Evolutionary conservation across 2,888 invertebrate species (phyloP).

Genomic region (Temnothorax ravouxi): DNA sequence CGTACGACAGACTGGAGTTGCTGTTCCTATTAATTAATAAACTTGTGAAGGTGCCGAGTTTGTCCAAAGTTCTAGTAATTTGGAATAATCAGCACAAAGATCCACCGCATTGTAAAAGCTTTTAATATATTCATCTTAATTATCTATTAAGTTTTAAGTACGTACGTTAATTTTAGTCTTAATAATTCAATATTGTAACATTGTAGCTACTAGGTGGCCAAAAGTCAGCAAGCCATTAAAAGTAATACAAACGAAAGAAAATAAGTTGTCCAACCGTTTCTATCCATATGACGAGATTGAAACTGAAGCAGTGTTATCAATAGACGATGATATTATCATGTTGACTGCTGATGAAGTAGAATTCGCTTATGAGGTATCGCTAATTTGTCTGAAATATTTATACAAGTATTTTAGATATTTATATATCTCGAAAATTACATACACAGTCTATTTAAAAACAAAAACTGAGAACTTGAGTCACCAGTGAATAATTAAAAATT

Average conservation of each 20-base stretch:
- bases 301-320: conserved; percentile 97
- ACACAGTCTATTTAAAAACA: no score
- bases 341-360: conserved; percentile 97
- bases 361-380: conserved; percentile 92
- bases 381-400: not conserved
- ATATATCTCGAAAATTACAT: not conserved
- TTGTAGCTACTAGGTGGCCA: conserved; percentile 94
- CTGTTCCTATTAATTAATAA: conserved; percentile 95
- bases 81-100: conserved; percentile 98
- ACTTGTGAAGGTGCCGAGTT: conserved; percentile 94
- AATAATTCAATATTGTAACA: conserved; percentile 1
- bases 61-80: conserved; percentile 96
- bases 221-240: conserved; percentile 95
- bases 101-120: conserved; percentile 93
- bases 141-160: not conserved
- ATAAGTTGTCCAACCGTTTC: conserved; percentile 98
- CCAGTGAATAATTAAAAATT: no score
- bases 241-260: conserved; percentile 95
- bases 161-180: not conserved
- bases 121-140: conserved; percentile 32
- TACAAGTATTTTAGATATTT: not conserved
- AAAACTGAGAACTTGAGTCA: no score
- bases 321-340: conserved; percentile 99
- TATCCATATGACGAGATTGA: conserved; percentile 98
- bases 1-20: conserved; percentile 96